These are phyloP conservation scores for Columba livia DNA, from an alignment of 2,113 vertebrate genomes.

Conservation along the genomic window DNA sequence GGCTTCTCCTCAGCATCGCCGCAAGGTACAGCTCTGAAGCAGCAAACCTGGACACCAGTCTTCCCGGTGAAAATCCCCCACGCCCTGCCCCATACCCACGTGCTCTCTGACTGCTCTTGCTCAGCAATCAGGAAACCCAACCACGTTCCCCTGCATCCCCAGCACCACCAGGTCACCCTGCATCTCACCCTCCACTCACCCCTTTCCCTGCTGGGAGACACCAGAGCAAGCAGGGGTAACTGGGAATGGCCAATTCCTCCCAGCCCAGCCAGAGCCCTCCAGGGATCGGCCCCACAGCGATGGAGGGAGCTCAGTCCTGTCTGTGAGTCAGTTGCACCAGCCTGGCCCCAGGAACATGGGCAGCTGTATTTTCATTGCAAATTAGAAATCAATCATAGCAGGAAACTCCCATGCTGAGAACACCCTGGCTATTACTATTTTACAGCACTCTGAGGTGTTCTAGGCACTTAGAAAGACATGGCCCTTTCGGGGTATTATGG, in stretches of 20 bases:
- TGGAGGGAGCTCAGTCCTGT: background rate
- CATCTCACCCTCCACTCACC: background rate
- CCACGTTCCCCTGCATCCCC: background rate
- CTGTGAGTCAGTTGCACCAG: background rate
- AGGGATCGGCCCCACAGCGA: fast-evolving
- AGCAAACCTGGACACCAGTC: background rate
- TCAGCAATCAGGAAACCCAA: background rate
- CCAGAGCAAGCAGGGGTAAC: background rate
- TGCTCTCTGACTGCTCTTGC: background rate
- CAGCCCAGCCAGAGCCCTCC: background rate
- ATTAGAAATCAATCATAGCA: conserved; percentile 56
- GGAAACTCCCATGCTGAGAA: conserved; percentile 38
- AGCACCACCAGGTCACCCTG: background rate
- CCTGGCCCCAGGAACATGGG: background rate
- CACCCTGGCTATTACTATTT: conserved; percentile 16
- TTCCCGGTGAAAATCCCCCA: background rate
- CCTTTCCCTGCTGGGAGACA: background rate
- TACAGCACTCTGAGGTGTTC: conserved; percentile 6
- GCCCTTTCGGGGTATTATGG: background rate
- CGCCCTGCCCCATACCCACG: fast-evolving
- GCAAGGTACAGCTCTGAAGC: background rate
- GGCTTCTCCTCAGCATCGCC: background rate
- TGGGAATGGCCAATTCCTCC: background rate
- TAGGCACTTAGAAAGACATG: background rate
- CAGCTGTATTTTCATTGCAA: background rate